Base-by-base conservation (phyloP, 2,888 invertebrate species). In the Sminthurides aquaticus region DNA sequence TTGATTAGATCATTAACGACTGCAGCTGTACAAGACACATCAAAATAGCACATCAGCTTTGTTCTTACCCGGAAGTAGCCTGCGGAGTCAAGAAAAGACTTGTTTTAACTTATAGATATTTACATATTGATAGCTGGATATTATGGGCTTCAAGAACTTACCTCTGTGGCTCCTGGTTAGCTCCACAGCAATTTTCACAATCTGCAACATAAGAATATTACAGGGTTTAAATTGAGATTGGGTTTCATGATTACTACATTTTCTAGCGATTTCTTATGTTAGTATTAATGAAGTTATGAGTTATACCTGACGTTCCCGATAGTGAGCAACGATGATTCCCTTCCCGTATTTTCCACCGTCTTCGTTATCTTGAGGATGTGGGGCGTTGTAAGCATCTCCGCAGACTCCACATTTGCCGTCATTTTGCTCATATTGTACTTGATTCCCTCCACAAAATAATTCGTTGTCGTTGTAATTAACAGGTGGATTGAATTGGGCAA, bases 131-230 rank as follows among this genome's bases (percentile, higher is more conserved):
- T n/a, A n/a, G n/a, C n/a, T n/a, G n/a, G 43, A 11, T 34, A 34
- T 15, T 34, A 34, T 34, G 43, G 8, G 15, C 5, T 34, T 15
- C 43, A 34, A 26, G 20, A 52, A 8, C 34, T 88, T 83, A 0
- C 93, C 93, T 75, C 87, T 86, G 78, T 93, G 93, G 78, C 93
- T 93, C 1, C 92, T 91, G 0, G 93, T 93, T 54, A 93, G 79
- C 76, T 93, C 91, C 5, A 92, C 83, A 80, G 91, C 90, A 8
- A 92, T 84, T 76, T 91, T 89, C 62, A 93, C 88, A 80, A 87
- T 87, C 87, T 88, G 48, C n/a, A n/a, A n/a, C n/a, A n/a, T n/a
- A 3, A 78, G n/a, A n/a, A n/a, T n/a, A n/a, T n/a, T n/a, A n/a
- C n/a, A n/a, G n/a, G n/a, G n/a, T n/a, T n/a, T n/a, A n/a, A n/a